Evolutionary conservation across 2,888 invertebrate species (phyloP).

Genomic region (Hetaerina titia): DNA sequence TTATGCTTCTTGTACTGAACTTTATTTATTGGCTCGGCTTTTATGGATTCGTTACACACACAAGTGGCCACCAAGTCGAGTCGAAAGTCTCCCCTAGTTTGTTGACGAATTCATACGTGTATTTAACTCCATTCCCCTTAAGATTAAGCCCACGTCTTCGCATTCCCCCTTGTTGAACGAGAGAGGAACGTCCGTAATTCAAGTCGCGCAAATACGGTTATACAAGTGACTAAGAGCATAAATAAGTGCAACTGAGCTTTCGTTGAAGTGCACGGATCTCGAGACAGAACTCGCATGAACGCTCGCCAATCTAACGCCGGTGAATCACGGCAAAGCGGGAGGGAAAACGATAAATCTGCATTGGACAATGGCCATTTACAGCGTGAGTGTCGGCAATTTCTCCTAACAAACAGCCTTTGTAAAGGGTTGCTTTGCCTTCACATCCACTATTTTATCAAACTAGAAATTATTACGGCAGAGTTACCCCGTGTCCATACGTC

Average conservation of each 20-base stretch:
- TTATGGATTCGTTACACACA: too few species aligned
- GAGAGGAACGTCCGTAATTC: background rate
- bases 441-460: background rate
- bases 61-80: too few species aligned
- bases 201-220: background rate
- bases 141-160: background rate
- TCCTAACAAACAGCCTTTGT: background rate
- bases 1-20: too few species aligned
- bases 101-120: background rate
- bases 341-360: background rate
- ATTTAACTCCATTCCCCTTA: background rate
- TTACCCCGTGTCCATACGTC: background rate
- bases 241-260: slow-evolving; percentile 10
- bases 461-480: background rate
- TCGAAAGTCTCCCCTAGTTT: too few species aligned
- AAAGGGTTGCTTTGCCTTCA: background rate
- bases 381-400: background rate
- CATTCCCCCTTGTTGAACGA: background rate
- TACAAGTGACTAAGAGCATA: background rate
- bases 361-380: slow-evolving; percentile 26
- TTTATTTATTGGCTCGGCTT: too few species aligned
- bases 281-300: background rate
- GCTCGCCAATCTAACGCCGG: background rate
- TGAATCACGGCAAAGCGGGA: background rate
- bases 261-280: background rate